A percentile compares a stretch with the other conserved stretches of the same genome.
Conservation (phyloP, 2,888 invertebrate genomes). For the Heliconius ethilla region DNA sequence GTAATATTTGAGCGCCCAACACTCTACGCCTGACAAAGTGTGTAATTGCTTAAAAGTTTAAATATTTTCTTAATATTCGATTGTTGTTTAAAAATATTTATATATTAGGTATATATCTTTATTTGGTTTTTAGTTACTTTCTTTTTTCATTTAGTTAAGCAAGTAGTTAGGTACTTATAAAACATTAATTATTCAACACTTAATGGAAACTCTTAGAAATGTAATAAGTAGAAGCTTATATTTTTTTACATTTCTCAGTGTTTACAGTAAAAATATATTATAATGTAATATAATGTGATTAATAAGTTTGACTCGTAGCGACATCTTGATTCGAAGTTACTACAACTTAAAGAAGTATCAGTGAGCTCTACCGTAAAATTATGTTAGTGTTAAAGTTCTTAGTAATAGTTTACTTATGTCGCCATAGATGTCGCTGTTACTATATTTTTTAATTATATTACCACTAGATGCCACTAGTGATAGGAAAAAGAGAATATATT, state of each 20-base stretch:
- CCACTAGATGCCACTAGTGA: background rate
- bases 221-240: background rate
- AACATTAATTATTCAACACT: background rate
- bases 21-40: no score
- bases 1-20: no score
- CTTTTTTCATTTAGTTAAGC: no score
- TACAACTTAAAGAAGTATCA: background rate
- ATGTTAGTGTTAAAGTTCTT: no score
- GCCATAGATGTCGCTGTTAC: background rate
- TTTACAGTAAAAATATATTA: background rate
- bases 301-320: background rate
- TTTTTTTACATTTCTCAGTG: background rate
- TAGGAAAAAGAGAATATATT: background rate
- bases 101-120: no score
- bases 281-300: background rate
- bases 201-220: background rate
- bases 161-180: no score
- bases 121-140: no score
- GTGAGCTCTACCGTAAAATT: background rate
- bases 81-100: no score
- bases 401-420: background rate
- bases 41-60: no score
- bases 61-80: no score
- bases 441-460: background rate
- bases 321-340: conserved; percentile 8